A percentile compares a stretch with the other conserved stretches of the same genome.
Evolutionary conservation across 1,140 invertebrate species (phyloP).

Genomic region (Papilio aristodemus): DNA sequence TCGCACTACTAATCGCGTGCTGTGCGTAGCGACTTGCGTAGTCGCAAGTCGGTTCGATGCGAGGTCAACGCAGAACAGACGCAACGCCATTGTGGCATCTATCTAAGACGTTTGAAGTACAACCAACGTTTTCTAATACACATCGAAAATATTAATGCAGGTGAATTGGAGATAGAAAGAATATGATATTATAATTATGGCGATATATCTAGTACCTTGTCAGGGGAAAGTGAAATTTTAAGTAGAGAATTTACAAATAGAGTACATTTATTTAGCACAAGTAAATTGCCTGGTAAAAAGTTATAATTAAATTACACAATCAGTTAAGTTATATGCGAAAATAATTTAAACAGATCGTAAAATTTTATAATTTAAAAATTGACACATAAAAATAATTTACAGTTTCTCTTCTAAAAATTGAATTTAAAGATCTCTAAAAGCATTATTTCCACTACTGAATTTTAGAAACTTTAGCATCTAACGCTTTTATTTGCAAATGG

Average conservation of each 20-base stretch:
- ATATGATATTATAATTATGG: too few species aligned
- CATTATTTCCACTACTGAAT: not conserved
- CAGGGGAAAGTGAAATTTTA: slow-evolving; percentile 17
- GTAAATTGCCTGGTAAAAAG: not conserved
- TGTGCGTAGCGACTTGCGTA: too few species aligned
- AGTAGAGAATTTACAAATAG: slow-evolving; percentile 5
- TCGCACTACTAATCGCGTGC: too few species aligned
- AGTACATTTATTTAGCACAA: not conserved
- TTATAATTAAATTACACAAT: not conserved
- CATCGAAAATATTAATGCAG: slow-evolving; percentile 5
- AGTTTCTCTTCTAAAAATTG: not conserved
- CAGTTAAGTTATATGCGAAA: not conserved
- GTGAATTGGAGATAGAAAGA: not conserved
- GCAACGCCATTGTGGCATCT: not conserved
- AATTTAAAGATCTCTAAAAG: not conserved
- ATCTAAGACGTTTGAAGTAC: slow-evolving; percentile 4
- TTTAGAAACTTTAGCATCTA: not conserved
- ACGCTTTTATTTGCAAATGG: not conserved
- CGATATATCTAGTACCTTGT: slow-evolving; percentile 33
- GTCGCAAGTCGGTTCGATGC: too few species aligned
- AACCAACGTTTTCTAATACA: slow-evolving; percentile 14
- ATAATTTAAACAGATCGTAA: not conserved
- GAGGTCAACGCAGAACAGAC: too few species aligned
- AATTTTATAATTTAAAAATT: not conserved
- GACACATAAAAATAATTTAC: slow-evolving; percentile 5